Conservation (phyloP, 2,113 vertebrate genomes). For the Acanthisitta chloris region DNA sequence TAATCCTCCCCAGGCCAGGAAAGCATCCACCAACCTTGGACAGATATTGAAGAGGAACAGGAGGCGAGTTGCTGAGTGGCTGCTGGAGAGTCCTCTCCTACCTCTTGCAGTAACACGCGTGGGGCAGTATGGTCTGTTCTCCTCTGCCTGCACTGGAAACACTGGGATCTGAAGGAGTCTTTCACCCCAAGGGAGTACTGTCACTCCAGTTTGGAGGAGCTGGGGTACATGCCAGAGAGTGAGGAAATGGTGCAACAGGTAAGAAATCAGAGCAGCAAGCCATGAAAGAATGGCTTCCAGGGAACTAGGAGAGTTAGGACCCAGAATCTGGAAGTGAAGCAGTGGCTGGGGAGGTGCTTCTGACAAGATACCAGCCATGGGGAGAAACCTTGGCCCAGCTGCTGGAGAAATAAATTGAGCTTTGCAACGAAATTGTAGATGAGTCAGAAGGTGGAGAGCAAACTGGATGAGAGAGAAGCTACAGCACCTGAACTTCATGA, state of each 20-base stretch:
- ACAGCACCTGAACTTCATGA: not conserved
- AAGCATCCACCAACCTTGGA: not conserved
- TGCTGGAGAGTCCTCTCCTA: not conserved
- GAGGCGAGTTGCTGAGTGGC: accelerated
- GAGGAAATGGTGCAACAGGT: not conserved
- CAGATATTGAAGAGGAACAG: not conserved
- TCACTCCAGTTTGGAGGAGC: not conserved
- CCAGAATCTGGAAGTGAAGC: not conserved
- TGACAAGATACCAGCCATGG: not conserved
- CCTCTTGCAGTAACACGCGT: not conserved
- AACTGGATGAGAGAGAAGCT: not conserved
- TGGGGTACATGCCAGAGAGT: not conserved
- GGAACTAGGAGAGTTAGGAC: not conserved
- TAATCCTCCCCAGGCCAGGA: not conserved
- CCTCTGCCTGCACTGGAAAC: not conserved
- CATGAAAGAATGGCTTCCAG: not conserved
- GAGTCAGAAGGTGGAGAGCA: not conserved
- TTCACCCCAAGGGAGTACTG: not conserved
- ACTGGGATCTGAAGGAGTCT: not conserved
- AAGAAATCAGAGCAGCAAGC: not conserved
- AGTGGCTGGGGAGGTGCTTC: not conserved
- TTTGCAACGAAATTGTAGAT: not conserved
- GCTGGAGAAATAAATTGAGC: not conserved
- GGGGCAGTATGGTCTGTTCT: accelerated
- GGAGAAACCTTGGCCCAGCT: not conserved